phyloP scores from a whole-genome alignment of 2,888 invertebrate species.

The Cerceris rybyensis region DNA sequence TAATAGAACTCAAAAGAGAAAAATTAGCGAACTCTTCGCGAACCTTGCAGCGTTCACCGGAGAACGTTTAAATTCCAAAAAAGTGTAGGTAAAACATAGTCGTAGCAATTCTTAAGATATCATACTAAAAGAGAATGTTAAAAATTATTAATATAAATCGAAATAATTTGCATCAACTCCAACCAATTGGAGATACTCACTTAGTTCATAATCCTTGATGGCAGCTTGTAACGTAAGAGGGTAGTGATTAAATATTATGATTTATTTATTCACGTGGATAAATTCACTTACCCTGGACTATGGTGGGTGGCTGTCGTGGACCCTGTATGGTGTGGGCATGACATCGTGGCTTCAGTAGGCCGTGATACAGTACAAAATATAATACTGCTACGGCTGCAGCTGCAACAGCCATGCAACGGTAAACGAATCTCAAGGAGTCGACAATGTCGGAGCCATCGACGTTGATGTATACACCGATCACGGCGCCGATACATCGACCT shows the following conservation, averaged over 20 bases:
- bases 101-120: too few relatives aligned
- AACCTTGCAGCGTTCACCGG: too few relatives aligned
- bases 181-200: conserved; percentile 62
- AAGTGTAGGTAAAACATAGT: too few relatives aligned
- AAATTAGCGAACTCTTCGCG: too few relatives aligned
- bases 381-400: conserved; percentile 86
- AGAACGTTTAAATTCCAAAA: too few relatives aligned
- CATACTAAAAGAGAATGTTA: too few relatives aligned
- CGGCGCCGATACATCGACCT: conserved; percentile 90
- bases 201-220: conserved; percentile 72
- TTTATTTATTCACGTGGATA: neutral
- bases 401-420: conserved; percentile 86
- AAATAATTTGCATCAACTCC: neutral
- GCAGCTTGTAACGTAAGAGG: conserved; percentile 65
- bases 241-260: conserved; percentile 6
- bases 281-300: conserved; percentile 85
- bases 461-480: conserved; percentile 83
- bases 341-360: conserved; percentile 89
- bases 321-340: conserved; percentile 86
- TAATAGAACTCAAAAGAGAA: too few relatives aligned
- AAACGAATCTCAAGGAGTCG: conserved; percentile 83
- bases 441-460: conserved; percentile 81
- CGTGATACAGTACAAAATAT: conserved; percentile 89
- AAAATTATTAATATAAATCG: too few relatives aligned
- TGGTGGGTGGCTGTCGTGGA: conserved; percentile 85